phyloP scores from a whole-genome alignment of 2,797 vertebrate genomes.

The Petrocephalus schoutedeni region DNA sequence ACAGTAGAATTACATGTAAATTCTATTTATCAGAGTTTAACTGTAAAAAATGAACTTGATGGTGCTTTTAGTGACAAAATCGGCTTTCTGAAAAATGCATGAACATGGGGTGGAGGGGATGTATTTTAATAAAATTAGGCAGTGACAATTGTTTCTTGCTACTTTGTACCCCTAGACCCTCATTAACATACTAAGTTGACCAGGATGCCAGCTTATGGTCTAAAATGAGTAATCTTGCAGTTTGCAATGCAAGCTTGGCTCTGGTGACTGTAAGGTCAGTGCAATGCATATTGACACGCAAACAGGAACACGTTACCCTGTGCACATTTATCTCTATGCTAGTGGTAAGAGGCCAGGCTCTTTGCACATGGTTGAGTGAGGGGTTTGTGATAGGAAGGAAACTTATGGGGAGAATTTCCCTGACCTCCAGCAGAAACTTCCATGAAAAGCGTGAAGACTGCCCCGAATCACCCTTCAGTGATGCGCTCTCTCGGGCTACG shows the following conservation, averaged over 20 bases:
- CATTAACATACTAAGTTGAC: neutral
- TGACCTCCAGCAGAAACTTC: conserved; percentile 39
- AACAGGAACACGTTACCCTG: neutral
- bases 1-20: neutral
- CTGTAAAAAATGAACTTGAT: neutral
- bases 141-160: neutral
- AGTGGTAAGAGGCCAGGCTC: neutral
- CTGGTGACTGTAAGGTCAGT: neutral
- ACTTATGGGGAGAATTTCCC: conserved; percentile 7
- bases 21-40: neutral
- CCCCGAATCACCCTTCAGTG: conserved; percentile 37
- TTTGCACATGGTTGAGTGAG: neutral
- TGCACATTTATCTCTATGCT: conserved; percentile 23
- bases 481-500: conserved; percentile 40
- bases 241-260: neutral
- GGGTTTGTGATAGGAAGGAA: neutral
- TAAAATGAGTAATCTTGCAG: neutral
- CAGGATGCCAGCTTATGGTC: neutral
- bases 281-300: neutral
- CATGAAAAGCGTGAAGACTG: conserved; percentile 35
- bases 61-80: neutral
- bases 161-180: neutral
- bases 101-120: neutral
- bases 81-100: neutral
- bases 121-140: neutral